A percentile compares a stretch with the other conserved stretches of the same genome.
Evolutionary conservation across 2,888 invertebrate species (phyloP).

Genomic region (Ophion obscuratus): DNA sequence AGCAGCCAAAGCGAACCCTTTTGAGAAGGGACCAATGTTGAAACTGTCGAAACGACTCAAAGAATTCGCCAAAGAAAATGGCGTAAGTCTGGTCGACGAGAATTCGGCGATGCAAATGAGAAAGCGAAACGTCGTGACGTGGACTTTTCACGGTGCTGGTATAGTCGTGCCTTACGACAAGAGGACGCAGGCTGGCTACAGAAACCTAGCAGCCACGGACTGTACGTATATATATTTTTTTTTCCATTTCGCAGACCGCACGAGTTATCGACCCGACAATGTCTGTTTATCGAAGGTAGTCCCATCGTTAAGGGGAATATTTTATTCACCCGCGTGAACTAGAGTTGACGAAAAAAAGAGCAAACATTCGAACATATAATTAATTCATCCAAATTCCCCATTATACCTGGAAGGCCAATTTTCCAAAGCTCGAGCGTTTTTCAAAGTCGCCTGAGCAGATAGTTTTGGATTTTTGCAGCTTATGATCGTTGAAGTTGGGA

Average conservation of each 20-base stretch:
- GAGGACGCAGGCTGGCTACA: conserved; percentile 93
- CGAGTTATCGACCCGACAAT: too few species aligned
- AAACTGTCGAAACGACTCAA: conserved; percentile 87
- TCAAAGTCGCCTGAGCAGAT: too few species aligned
- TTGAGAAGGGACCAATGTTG: conserved; percentile 86
- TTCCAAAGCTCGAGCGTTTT: too few species aligned
- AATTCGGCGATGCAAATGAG: conserved; percentile 87
- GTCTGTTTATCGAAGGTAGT: too few species aligned
- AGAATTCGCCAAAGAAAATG: conserved; percentile 87
- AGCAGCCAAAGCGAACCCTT: conserved; percentile 86
- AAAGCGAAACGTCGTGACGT: conserved; percentile 87
- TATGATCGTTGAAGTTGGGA: too few species aligned
- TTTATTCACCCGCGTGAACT: too few species aligned
- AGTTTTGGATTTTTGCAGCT: too few species aligned
- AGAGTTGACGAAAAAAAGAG: too few species aligned
- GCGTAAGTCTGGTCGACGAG: conserved; percentile 86
- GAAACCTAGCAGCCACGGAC: conserved; percentile 89
- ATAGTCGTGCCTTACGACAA: conserved; percentile 94
- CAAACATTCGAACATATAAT: too few species aligned
- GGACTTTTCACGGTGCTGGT: conserved; percentile 92
- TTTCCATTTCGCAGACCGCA: neutral
- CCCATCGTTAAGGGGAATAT: too few species aligned
- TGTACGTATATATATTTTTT: conserved; percentile 81
- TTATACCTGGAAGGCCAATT: too few species aligned
- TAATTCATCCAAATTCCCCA: too few species aligned